A percentile compares a stretch with the other conserved stretches of the same genome.
Evolutionary conservation across 2,113 vertebrate genomes (phyloP).

Genomic region (Cranoglanis bouderius): DNA sequence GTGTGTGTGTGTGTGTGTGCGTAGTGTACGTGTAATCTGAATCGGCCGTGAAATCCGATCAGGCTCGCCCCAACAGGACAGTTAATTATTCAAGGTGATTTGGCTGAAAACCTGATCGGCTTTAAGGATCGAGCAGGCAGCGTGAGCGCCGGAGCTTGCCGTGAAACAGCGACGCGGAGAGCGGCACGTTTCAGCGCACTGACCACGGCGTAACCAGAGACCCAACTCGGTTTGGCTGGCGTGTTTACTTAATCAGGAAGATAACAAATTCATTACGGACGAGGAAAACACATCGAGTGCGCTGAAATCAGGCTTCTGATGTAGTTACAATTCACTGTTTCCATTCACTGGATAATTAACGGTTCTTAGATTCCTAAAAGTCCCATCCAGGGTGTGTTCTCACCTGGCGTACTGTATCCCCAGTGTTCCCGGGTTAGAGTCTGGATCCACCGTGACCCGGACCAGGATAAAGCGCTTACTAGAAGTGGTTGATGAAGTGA

Average conservation of each 20-base stretch:
- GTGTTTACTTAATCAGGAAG: conserved; percentile 37
- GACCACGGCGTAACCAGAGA: conserved; percentile 39
- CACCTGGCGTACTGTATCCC: background rate
- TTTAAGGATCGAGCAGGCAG: conserved; percentile 62
- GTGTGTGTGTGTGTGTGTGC: conserved; percentile 64
- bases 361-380: background rate
- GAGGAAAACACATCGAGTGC: conserved; percentile 19
- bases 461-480: background rate
- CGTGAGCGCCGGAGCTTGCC: conserved; percentile 38
- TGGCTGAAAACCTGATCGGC: conserved; percentile 72
- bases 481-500: background rate
- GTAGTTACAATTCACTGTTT: conserved; percentile 36
- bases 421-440: background rate
- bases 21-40: conserved; percentile 64
- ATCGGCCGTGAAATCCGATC: conserved; percentile 66
- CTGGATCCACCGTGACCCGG: background rate
- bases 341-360: background rate
- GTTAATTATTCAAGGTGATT: conserved; percentile 77
- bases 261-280: conserved; percentile 28
- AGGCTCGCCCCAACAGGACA: conserved; percentile 61
- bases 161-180: conserved; percentile 31
- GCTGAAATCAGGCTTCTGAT: conserved; percentile 24
- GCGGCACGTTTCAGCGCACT: conserved; percentile 3
- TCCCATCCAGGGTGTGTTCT: background rate
- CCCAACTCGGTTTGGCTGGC: conserved; percentile 25